Base-by-base conservation (phyloP, 1,140 invertebrate genomes). In the Cecropterus lyciades region DNA sequence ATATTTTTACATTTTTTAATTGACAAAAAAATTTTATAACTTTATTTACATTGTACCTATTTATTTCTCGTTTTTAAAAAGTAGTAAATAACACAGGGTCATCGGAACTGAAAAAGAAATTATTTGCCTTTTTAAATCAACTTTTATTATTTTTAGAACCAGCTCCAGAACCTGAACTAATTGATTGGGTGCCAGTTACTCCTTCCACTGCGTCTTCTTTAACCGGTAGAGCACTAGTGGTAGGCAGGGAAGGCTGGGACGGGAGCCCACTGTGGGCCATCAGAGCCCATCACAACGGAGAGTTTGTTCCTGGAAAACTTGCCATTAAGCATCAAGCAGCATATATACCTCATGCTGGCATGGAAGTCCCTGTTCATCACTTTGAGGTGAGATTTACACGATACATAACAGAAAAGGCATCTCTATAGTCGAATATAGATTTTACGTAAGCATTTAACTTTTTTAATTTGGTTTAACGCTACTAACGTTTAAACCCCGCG, bases 191-290 rank as follows among this genome's bases (percentile, higher is more conserved):
- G 9, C 65, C 78, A 6, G 59, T 77, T 0, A 84, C 77, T 0
- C 56, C 79, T 7, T 40, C 57, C 1, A 72, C 72, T 0, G 85
- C 84, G 0, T 48, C 49, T 5, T 52, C 68, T 0, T 66, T 84
- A 0, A 59, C 73, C 8, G 73, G 76, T 10, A 68, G 73, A 24
- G 89, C 87, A 0, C 79, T 82, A 7, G 68, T 85, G 0, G 85
- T 75, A 1, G 89, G 89, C 0, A 79, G 72, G n/a, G 89, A 91
- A 30, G 85, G 82, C 1, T 87, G 84, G 84, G 85, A 89, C 59
- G 64, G 72, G n/a, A 91, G 87, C 51, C 89, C 89, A 0, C 65
- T 92, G 0, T 92, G 89, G 82, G 65, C 83, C 10, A 89, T 90
- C 52, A 75, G 89, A 62, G 77, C 89, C 0, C 79, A 85, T 27